Percentiles rank a stretch among this genome's conserved stretches.
phyloP scores from a whole-genome alignment of 2,797 vertebrate species.

The Coreius guichenoti region DNA sequence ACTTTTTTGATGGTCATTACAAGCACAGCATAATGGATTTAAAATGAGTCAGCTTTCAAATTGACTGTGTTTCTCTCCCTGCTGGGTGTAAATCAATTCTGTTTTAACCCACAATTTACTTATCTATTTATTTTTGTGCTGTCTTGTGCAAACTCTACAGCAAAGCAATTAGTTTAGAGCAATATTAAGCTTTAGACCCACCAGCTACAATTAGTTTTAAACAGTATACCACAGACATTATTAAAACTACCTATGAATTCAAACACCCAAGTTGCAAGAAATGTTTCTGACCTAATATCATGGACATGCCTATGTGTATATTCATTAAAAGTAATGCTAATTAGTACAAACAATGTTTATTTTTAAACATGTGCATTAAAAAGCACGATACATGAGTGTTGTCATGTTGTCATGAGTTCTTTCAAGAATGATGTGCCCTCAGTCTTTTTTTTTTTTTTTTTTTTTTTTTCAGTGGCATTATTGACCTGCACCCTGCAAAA shows the following conservation, averaged over 20 bases:
- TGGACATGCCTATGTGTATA: neutral
- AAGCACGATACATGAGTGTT: neutral
- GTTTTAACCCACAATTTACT: slow-evolving; percentile 6
- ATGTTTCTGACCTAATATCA: neutral
- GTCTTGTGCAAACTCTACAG: slow-evolving; percentile 8
- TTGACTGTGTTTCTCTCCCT: slow-evolving; percentile 20
- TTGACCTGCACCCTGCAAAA: slow-evolving; percentile 28
- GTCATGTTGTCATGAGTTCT: neutral
- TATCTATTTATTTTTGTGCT: slow-evolving; percentile 8
- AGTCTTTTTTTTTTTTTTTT: neutral
- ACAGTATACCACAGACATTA: neutral
- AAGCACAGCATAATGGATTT: slow-evolving; percentile 16
- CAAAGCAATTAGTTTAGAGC: neutral
- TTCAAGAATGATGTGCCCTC: slow-evolving; percentile 1
- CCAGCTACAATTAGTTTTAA: neutral
- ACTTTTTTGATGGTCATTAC: slow-evolving; percentile 22
- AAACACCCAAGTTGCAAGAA: neutral
- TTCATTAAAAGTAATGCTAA: neutral
- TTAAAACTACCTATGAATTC: neutral
- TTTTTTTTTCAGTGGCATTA: slow-evolving; percentile 7
- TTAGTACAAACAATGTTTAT: neutral
- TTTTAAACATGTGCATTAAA: neutral
- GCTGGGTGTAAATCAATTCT: slow-evolving; percentile 27
- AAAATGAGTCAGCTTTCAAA: slow-evolving; percentile 19
- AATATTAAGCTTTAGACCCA: neutral